phyloP scores from a whole-genome alignment of 2,888 invertebrate species.

The Gryllus longicercus region DNA sequence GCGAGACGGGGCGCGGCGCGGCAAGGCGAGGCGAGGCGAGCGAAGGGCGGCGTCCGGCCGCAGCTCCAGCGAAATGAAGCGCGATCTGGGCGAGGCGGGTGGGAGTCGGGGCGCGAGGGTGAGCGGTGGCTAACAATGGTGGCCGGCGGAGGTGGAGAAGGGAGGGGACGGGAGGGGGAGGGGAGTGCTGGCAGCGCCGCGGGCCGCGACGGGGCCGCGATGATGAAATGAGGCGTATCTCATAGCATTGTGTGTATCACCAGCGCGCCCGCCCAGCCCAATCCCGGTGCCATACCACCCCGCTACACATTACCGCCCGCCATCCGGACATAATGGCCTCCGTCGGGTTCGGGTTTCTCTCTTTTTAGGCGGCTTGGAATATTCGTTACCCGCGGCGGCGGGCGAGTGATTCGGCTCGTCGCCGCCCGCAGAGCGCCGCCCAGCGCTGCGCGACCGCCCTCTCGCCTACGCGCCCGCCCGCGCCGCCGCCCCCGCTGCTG shows the following conservation, averaged over 20 bases:
- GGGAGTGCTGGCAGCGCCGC: background rate
- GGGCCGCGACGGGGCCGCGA: background rate
- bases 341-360: background rate
- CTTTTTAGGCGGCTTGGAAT: background rate
- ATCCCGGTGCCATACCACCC: background rate
- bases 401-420: background rate
- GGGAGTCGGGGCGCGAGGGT: too few relatives aligned
- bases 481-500: background rate
- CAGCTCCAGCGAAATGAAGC: background rate
- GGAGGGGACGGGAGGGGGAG: background rate
- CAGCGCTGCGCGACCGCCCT: background rate
- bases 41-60: background rate
- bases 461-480: background rate
- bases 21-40: background rate
- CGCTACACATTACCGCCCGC: background rate
- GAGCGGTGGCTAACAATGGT: background rate
- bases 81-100: too few relatives aligned
- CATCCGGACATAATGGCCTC: constrained; percentile 17
- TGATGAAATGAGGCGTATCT: constrained; percentile 17
- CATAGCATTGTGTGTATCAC: constrained; percentile 17
- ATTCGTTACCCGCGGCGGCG: constrained; percentile 17
- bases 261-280: background rate
- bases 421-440: background rate
- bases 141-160: background rate
- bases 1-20: background rate